Evolutionary conservation across 2,113 vertebrate species (phyloP).

Genomic region (Ranitomeya variabilis): DNA sequence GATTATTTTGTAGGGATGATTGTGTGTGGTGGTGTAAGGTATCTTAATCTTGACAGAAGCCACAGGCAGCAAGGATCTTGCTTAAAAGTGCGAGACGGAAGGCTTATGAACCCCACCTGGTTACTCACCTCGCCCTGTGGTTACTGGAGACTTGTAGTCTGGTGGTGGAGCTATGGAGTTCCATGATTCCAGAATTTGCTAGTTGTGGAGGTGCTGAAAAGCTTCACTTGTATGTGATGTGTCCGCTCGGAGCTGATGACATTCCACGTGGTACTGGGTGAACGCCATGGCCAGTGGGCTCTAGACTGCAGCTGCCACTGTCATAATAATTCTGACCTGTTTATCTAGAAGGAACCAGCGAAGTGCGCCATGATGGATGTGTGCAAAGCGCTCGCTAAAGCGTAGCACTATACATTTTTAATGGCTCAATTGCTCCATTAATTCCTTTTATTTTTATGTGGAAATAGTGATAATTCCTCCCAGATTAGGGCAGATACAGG

Average conservation of each 20-base stretch:
- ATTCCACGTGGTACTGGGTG: not conserved
- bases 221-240: no score
- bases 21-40: no score
- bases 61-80: no score
- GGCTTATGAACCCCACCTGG: no score
- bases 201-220: no score
- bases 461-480: slow-evolving; percentile 90
- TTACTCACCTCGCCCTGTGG: no score
- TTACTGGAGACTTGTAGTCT: no score
- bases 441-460: slow-evolving; percentile 85
- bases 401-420: slow-evolving; percentile 79
- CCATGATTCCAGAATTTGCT: no score
- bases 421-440: slow-evolving; percentile 89
- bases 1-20: no score
- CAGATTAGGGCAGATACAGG: slow-evolving; percentile 90
- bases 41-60: no score
- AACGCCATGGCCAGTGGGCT: not conserved
- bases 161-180: no score
- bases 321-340: not conserved
- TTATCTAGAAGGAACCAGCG: not conserved
- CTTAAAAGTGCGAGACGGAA: no score
- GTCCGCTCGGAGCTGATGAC: not conserved
- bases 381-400: slow-evolving; percentile 72
- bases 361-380: not conserved
- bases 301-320: not conserved